Conservation (phyloP, 2,888 invertebrate species). For the Hypsopygia costalis region DNA sequence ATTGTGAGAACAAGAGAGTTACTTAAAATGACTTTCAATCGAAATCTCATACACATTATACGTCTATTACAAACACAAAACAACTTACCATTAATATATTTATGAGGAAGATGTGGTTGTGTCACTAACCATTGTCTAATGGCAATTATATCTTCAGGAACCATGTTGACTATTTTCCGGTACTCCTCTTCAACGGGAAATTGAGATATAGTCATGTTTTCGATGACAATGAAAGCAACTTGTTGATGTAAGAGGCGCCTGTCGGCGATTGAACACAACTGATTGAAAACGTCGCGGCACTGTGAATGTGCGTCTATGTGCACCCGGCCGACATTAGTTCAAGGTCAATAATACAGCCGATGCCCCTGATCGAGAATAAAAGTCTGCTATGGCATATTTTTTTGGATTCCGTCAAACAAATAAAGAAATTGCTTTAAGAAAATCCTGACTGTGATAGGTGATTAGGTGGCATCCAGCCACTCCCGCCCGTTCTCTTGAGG, state of each 20-base stretch:
- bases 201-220: slow-evolving; percentile 32
- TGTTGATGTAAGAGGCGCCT: neutral
- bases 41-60: too few species aligned
- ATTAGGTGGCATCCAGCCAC: too few species aligned
- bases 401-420: too few species aligned
- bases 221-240: neutral
- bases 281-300: slow-evolving; percentile 6
- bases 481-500: too few species aligned
- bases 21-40: too few species aligned
- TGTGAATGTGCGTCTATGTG: slow-evolving; percentile 10
- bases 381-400: too few species aligned
- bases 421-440: too few species aligned
- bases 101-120: slow-evolving; percentile 81
- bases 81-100: slow-evolving; percentile 63
- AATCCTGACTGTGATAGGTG: too few species aligned
- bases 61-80: too few species aligned
- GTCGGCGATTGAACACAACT: neutral
- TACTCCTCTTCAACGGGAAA: slow-evolving; percentile 61
- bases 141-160: slow-evolving; percentile 74
- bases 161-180: slow-evolving; percentile 77
- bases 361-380: neutral
- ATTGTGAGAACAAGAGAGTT: too few species aligned
- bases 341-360: slow-evolving; percentile 19
- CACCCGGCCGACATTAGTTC: slow-evolving; percentile 14
- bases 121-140: slow-evolving; percentile 81